phyloP scores from a whole-genome alignment of 2,797 vertebrate species.

The Sphaeramia orbicularis region DNA sequence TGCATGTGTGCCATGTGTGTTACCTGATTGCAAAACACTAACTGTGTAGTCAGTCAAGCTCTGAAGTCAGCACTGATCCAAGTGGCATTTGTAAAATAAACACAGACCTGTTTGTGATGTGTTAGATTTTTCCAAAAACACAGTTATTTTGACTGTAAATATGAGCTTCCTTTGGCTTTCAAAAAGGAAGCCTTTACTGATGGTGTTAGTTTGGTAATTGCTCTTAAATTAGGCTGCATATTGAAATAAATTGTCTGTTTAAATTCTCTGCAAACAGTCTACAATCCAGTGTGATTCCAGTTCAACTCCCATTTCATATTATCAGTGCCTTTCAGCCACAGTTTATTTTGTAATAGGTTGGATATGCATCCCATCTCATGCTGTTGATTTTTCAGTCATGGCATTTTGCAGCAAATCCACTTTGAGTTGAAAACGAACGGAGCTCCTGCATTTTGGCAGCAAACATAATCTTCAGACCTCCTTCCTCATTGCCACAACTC shows the following conservation, averaged over 20 bases:
- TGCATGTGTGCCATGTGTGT: constrained; percentile 41
- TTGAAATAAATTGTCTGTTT: constrained; percentile 27
- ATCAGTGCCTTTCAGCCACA: constrained; percentile 7
- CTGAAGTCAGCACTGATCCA: constrained; percentile 7
- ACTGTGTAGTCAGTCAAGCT: constrained; percentile 26
- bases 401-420: constrained; percentile 50
- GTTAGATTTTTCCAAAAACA: constrained; percentile 16
- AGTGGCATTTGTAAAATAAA: constrained; percentile 5
- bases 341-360: constrained; percentile 24
- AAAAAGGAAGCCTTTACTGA: not conserved
- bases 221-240: constrained; percentile 13
- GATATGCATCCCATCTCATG: constrained; percentile 33
- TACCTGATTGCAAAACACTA: constrained; percentile 49
- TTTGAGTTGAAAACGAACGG: constrained; percentile 50
- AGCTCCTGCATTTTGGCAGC: constrained; percentile 38
- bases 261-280: constrained; percentile 18
- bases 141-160: not conserved
- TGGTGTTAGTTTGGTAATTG: constrained; percentile 17
- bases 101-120: not conserved
- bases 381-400: constrained; percentile 17
- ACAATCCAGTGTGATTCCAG: constrained; percentile 13
- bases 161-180: not conserved
- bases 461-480: constrained; percentile 55
- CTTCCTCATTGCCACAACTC: constrained; percentile 51
- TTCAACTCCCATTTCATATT: constrained; percentile 19